Evolutionary conservation across 2,888 invertebrate genomes (phyloP), one percentile per base, ranked within the genome.

Genomic region (Eumacrocentrus americanus): DNA sequence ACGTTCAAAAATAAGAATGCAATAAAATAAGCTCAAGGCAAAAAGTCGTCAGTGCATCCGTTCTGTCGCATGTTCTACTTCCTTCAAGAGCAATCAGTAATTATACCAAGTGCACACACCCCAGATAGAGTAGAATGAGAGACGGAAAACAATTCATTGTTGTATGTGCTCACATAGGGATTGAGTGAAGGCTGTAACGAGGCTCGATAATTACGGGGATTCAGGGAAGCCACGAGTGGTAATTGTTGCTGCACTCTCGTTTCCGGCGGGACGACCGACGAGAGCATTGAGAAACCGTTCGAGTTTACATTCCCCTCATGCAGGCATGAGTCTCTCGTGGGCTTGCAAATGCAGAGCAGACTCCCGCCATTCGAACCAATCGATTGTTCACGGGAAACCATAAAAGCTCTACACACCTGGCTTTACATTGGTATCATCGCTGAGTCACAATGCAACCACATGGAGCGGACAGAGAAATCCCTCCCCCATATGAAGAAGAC

Each of bases 11-110:
- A 72, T 72, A 73, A 72, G 68, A 72, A 66, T 68, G 60, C 60
- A 63, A 68, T 62, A 68, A 68, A 47, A 54, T 42, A 9, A 67
- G 66, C 55, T 59, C 25, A 56, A 60, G 65, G 63, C 63, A 70
- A 71, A 70, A 72, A 73, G 57, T 57, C 63, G 50, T 60, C 35
- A 58, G 58, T 56, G 64, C 70, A 70, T 73, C 72, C 70, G 72
- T 58, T 65, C 46, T 18, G 25, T 46, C 22, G 46, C 22, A 46
- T 25, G 12, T 12, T 12, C 25, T 12, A 12, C 25, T 23, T 11
- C 12, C 25, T 23, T 1, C n/a, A 53, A 29, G 44, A 44, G 5
- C 22, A 44, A 20, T 44, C 11, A 22, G 44, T 44, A 44, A 44
- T 44, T 44, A 44, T 44, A 22, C 29, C 29, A 9, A 4, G 29